Conservation (phyloP, 2,888 invertebrate species). For the Thysanoteuthis rhombus region DNA sequence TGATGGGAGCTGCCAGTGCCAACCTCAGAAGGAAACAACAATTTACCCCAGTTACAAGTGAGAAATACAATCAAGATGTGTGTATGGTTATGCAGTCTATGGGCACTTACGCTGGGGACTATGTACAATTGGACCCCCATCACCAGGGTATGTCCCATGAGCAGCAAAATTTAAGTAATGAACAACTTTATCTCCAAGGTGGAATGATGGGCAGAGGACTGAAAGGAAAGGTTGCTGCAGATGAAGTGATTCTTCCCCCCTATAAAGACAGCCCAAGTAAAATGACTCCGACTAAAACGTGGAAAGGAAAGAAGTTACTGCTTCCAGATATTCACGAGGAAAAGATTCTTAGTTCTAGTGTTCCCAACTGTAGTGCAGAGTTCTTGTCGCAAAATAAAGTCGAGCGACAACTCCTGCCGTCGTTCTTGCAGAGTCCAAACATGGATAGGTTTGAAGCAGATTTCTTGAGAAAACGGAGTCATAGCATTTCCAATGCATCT, state of each 20-base stretch:
- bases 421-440: background rate
- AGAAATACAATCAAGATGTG: background rate
- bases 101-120: background rate
- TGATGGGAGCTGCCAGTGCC: constrained; percentile 28
- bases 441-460: background rate
- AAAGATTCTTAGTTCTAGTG: constrained; percentile 28
- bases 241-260: constrained; percentile 15
- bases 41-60: background rate
- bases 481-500: constrained; percentile 16
- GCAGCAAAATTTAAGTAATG: constrained; percentile 17
- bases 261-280: background rate
- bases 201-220: background rate
- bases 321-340: constrained; percentile 31
- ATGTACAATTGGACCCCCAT: constrained; percentile 17
- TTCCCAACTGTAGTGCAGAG: constrained; percentile 20
- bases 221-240: constrained; percentile 2
- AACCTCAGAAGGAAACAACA: constrained; percentile 14
- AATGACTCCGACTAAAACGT: background rate
- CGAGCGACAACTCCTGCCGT: background rate
- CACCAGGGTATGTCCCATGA: constrained; percentile 1
- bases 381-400: background rate
- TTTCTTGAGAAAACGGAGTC: constrained; percentile 20
- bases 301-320: constrained; percentile 19
- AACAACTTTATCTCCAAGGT: background rate
- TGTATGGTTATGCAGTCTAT: background rate